Conservation (phyloP, 1,140 invertebrate species). For the Piezodorus guildinii region DNA sequence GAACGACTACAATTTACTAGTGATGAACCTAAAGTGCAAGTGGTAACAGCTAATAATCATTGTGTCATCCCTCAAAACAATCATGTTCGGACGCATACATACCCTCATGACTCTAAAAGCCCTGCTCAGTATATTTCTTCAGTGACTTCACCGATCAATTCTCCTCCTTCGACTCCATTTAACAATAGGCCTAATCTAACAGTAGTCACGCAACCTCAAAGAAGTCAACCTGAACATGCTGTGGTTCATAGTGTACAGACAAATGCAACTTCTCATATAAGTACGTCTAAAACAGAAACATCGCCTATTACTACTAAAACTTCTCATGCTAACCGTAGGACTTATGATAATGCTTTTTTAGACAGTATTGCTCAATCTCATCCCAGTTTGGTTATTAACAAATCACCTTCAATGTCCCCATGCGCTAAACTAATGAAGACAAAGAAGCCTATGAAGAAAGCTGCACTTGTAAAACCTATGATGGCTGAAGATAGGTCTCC, state of each 20-base stretch:
- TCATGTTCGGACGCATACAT: conserved; percentile 20
- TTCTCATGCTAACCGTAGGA: conserved; percentile 13
- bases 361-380: conserved; percentile 31
- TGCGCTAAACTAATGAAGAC: conserved; percentile 23
- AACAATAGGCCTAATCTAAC: conserved; percentile 30
- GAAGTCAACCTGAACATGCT: conserved; percentile 12
- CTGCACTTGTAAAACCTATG: conserved; percentile 32
- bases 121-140: conserved; percentile 20
- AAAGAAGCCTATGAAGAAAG: conserved; percentile 30
- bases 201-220: conserved; percentile 27
- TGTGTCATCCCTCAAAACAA: conserved; percentile 17
- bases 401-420: conserved; percentile 19
- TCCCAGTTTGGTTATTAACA: conserved; percentile 30
- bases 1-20: conserved; percentile 15
- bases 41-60: conserved; percentile 19
- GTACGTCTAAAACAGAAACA: background rate
- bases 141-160: conserved; percentile 6
- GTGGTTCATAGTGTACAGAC: background rate
- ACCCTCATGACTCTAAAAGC: conserved; percentile 22
- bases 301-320: background rate
- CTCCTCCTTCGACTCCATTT: conserved; percentile 24
- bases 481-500: conserved; percentile 26
- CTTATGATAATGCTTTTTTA: conserved; percentile 30
- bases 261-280: conserved; percentile 1
- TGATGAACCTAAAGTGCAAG: conserved; percentile 14